Evolutionary conservation across 2,888 invertebrate genomes (phyloP).

Genomic region (Melolontha melolontha): DNA sequence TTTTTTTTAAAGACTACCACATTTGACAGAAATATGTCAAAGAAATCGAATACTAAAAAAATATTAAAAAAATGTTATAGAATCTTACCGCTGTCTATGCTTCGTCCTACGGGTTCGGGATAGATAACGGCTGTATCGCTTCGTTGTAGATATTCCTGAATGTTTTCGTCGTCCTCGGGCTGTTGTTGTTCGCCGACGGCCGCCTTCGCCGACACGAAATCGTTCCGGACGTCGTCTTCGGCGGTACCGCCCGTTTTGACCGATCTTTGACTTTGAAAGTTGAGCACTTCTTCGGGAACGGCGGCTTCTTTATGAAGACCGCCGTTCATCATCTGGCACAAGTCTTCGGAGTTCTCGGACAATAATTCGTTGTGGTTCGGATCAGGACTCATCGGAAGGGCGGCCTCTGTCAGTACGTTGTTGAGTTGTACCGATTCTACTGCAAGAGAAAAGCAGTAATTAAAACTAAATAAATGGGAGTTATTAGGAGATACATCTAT

Average conservation of each 20-base stretch:
- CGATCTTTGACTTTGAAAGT: constrained; percentile 53
- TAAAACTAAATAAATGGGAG: not conserved
- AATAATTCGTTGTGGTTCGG: constrained; percentile 61
- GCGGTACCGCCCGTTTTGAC: constrained; percentile 56
- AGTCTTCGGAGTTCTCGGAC: constrained; percentile 48
- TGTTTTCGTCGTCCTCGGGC: constrained; percentile 62
- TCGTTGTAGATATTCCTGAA: constrained; percentile 66
- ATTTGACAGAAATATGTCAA: not conserved
- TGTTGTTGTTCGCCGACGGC: constrained; percentile 56
- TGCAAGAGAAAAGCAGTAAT: constrained; percentile 1
- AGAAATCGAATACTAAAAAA: not conserved
- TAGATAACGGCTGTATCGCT: constrained; percentile 69
- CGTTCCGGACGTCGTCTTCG: constrained; percentile 53
- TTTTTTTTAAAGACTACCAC: no score
- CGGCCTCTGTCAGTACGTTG: constrained; percentile 54
- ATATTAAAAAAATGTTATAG: constrained; percentile 19
- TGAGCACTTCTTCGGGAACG: constrained; percentile 56
- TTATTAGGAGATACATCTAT: not conserved
- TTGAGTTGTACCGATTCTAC: constrained; percentile 48
- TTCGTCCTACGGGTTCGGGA: constrained; percentile 56
- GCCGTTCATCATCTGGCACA: constrained; percentile 52
- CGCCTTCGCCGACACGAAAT: constrained; percentile 55
- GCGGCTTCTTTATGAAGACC: constrained; percentile 54
- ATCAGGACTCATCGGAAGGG: constrained; percentile 59
- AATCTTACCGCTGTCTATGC: constrained; percentile 47